phyloP scores from a whole-genome alignment of 35 echinoderm and acorn worm genomes.

The Hemicentrotus pulcherrimus region DNA sequence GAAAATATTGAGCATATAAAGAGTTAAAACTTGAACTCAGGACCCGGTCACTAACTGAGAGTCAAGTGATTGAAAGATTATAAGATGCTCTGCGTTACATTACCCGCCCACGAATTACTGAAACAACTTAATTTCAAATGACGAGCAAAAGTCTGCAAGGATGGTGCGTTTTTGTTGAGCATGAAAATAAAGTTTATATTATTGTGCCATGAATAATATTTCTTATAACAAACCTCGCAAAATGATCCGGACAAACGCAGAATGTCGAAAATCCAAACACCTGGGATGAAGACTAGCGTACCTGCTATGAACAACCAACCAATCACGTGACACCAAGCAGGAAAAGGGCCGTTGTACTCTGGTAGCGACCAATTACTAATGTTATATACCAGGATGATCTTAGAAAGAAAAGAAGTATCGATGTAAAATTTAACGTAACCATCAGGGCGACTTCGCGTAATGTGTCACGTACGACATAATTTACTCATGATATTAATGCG shows the following conservation, averaged over 20 bases:
- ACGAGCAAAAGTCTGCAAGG: not conserved
- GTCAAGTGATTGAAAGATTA: not conserved
- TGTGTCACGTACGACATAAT: too few relatives aligned
- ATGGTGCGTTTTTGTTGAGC: not conserved
- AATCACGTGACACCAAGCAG: conserved; percentile 43
- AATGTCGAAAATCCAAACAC: conserved; percentile 14
- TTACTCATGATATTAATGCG: too few relatives aligned
- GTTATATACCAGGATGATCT: conserved; percentile 33
- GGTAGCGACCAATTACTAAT: not conserved
- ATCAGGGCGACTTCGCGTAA: not conserved
- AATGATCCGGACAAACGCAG: not conserved
- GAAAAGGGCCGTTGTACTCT: conserved; percentile 36
- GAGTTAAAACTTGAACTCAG: too few relatives aligned
- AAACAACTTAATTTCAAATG: too few relatives aligned
- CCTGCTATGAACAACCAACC: conserved; percentile 19
- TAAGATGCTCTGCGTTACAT: not conserved
- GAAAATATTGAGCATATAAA: too few relatives aligned
- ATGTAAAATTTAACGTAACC: not conserved
- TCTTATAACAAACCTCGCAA: not conserved
- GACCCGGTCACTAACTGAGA: too few relatives aligned
- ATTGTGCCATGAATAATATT: not conserved
- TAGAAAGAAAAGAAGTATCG: not conserved
- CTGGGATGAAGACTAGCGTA: conserved; percentile 38
- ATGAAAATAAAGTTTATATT: not conserved
- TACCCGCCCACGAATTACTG: too few relatives aligned